Evolutionary conservation across 2,113 vertebrate species (phyloP), one percentile per base, ranked within the genome.

Genomic region (Phoenicopterus ruber): DNA sequence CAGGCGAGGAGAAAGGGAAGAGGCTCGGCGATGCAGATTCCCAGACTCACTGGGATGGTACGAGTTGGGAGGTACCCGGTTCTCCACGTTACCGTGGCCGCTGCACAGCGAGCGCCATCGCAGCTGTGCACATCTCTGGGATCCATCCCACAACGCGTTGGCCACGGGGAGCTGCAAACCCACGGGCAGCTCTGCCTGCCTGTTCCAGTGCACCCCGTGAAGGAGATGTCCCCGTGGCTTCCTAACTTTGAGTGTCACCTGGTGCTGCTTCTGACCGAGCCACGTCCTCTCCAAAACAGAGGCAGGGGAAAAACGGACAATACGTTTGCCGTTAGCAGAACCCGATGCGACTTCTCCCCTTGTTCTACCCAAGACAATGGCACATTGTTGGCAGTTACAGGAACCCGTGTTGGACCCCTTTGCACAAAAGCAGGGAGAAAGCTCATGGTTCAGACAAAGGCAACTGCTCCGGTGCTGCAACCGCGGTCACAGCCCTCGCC

Each of bases 81-180:
- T 77, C 63, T n/a, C 49, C 0, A 1, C 3, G 1, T 17, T 13
- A 20, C 57, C 2, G 54, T 6, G 49, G 17, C 19, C 1, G 9
- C 16, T 0, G 47, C 58, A 8, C 91, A 38, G 82, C 7, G 3
- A 80, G 54, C 4, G 44, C 54, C 40, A 9, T 9, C 0, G 0
- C 73, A 69, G 95, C 85, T 65, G 78, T 6, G 78, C 3, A 0
- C 40, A 0, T 26, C 86, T 26, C 46, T 58, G 82, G 63, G 50
- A 90, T 80, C 67, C 21, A 22, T 89, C 87, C 77, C 81, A 73
- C 72, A 66, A 5, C 0, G 2, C 4, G 31, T 0, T 55, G 34
- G 72, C 72, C 49, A 15, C 1, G 1, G 77, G 76, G 55, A 85
- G 71, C 71, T 77, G 70, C 90, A 74, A 87, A 87, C 11, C 74